A percentile compares a stretch with the other conserved stretches of the same genome.
Conservation (phyloP, 2,797 vertebrate genomes). For the Molossus alvarezi region DNA sequence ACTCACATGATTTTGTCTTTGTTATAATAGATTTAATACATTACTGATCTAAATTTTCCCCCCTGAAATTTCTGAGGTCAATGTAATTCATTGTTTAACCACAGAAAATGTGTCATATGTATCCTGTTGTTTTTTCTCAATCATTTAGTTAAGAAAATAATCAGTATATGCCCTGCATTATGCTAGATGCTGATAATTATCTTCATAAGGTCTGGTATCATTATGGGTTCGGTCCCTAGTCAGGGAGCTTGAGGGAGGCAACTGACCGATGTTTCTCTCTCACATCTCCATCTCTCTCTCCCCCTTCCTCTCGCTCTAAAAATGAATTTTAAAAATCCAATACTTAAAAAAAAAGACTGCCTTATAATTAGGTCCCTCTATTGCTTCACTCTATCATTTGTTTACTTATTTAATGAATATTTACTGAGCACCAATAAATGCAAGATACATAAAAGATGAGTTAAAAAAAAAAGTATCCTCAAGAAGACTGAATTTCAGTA, state of each 20-base stretch:
- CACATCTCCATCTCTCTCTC: too few relatives aligned
- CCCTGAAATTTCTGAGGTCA: conserved; percentile 18
- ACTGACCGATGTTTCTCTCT: too few relatives aligned
- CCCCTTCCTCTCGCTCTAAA: too few relatives aligned
- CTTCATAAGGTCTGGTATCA: conserved; percentile 53
- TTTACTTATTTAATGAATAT: conserved; percentile 60
- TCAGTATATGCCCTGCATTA: not conserved
- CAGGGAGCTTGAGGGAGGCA: too few relatives aligned
- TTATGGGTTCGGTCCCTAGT: not conserved
- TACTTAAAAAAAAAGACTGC: not conserved
- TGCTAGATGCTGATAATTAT: not conserved
- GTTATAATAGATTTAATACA: not conserved
- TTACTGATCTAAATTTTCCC: conserved; percentile 3
- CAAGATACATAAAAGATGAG: conserved; percentile 36
- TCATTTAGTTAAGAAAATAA: conserved; percentile 8
- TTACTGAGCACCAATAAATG: not conserved
- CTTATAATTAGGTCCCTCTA: not conserved
- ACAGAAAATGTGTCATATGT: conserved; percentile 19
- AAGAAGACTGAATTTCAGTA: conserved; percentile 34
- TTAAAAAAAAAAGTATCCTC: not conserved
- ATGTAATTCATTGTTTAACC: not conserved
- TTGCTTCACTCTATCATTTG: conserved; percentile 5
- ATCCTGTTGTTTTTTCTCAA: not conserved
- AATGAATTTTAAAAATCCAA: too few relatives aligned
- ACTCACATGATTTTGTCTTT: conserved; percentile 8